Evolutionary conservation across 2,113 vertebrate species (phyloP).

Genomic region (Callipepla californica): DNA sequence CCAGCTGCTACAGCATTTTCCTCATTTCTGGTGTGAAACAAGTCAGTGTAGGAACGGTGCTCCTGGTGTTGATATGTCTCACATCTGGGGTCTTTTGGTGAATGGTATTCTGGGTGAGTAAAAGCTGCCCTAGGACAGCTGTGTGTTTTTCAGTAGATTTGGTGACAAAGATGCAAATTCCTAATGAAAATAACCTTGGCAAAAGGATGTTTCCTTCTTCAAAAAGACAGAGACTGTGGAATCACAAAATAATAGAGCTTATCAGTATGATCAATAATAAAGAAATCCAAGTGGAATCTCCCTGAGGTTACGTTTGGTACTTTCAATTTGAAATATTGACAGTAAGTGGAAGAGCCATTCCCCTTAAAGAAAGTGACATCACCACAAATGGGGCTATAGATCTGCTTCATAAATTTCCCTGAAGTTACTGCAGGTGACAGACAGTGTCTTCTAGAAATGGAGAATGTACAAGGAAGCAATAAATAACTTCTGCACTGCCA

Average conservation of each 20-base stretch:
- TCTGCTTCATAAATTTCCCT: constrained; percentile 38
- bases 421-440: constrained; percentile 53
- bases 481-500: constrained; percentile 29
- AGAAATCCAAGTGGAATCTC: constrained; percentile 20
- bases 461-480: constrained; percentile 7
- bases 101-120: neutral
- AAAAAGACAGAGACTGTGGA: neutral
- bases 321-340: constrained; percentile 56
- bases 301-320: constrained; percentile 11
- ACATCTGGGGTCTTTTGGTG: neutral
- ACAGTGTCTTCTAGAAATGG: constrained; percentile 47
- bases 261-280: neutral
- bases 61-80: neutral
- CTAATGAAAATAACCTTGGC: neutral
- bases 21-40: constrained; percentile 34
- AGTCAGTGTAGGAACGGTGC: neutral
- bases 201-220: neutral
- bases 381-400: constrained; percentile 56
- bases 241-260: neutral
- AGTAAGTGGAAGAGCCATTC: constrained; percentile 51
- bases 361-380: constrained; percentile 58
- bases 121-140: neutral
- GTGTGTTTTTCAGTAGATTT: neutral
- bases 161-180: neutral
- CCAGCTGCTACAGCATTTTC: constrained; percentile 64